Evolutionary conservation across 2,888 invertebrate species (phyloP).

Genomic region (Drosophila nr. perissopoda): DNA sequence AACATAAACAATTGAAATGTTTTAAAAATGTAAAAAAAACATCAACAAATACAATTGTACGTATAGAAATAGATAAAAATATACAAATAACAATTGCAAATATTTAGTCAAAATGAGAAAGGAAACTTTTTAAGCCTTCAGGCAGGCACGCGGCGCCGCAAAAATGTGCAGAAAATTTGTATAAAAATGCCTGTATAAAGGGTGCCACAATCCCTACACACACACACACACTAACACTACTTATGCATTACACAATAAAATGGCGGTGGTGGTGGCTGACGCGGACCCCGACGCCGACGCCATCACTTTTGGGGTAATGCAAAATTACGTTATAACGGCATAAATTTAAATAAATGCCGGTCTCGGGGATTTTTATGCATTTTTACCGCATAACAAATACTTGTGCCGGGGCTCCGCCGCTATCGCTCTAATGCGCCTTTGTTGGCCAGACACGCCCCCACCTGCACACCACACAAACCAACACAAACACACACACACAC

Average conservation of each 20-base stretch:
- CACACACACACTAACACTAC: constrained; percentile 23
- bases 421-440: constrained; percentile 73
- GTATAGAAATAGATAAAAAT: constrained; percentile 54
- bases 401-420: constrained; percentile 60
- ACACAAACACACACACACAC: not conserved
- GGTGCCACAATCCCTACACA: constrained; percentile 51
- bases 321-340: constrained; percentile 84
- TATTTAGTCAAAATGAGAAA: constrained; percentile 70
- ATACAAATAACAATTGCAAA: constrained; percentile 73
- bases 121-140: constrained; percentile 64
- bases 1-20: constrained; percentile 70
- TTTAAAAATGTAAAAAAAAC: constrained; percentile 38
- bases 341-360: constrained; percentile 86
- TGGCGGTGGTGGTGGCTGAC: constrained; percentile 50
- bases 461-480: constrained; percentile 12
- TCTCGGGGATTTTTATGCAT: constrained; percentile 85
- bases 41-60: constrained; percentile 43
- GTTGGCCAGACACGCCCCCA: constrained; percentile 56
- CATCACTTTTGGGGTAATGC: constrained; percentile 81
- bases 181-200: constrained; percentile 71
- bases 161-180: constrained; percentile 57
- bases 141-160: constrained; percentile 36
- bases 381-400: constrained; percentile 84
- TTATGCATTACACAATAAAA: constrained; percentile 68
- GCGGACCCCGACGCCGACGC: constrained; percentile 53